Evolutionary conservation across 2,888 invertebrate genomes (phyloP), one percentile per base, ranked within the genome.

Genomic region (Dioctria linearis): DNA sequence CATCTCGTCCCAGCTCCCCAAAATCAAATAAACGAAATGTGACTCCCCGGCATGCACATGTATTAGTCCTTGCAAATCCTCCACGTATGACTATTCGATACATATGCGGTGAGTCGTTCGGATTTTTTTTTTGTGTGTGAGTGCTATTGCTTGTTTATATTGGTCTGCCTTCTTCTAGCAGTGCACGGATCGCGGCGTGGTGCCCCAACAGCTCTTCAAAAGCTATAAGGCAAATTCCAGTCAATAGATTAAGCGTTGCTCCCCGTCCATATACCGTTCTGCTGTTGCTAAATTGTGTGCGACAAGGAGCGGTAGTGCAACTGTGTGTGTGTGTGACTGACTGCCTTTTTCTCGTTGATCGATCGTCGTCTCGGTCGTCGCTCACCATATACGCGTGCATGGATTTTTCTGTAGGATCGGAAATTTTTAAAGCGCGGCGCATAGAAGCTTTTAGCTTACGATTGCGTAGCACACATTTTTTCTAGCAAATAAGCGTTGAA

Each of bases 1-100:
- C 59, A 13, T 6, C 5, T 43, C 71, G 54, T 54, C 73, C 67
- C 67, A 42, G 37, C 13, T 25, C 25, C 25, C 25, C 25, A 25
- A 25, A 25, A 25, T 1, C 25, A 25, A 25, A 25, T 25, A 25
- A 54, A 4, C 3, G 37, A 39, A 59, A 42, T 51, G 59, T 73
- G 73, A 73, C 73, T 73, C 73, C 73, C 73, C 73, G 57, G 2
- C 25, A 13, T 73, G 73, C 73, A 73, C 73, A 57, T 73, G 73
- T 73, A 57, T 73, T 39, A 73, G 73, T 73, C 73, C 73, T 73
- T 73, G 73, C 57, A 59, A 25, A 73, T 73, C 73, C 73, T 73
- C 73, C 73, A 73, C 73, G 59, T 73, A 73, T n/a, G n/a, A n/a
- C n/a, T n/a, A n/a, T n/a, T n/a, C n/a, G n/a, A n/a, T n/a, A n/a